phyloP scores from a whole-genome alignment of 2,113 vertebrate species.

The Nymphicus hollandicus region DNA sequence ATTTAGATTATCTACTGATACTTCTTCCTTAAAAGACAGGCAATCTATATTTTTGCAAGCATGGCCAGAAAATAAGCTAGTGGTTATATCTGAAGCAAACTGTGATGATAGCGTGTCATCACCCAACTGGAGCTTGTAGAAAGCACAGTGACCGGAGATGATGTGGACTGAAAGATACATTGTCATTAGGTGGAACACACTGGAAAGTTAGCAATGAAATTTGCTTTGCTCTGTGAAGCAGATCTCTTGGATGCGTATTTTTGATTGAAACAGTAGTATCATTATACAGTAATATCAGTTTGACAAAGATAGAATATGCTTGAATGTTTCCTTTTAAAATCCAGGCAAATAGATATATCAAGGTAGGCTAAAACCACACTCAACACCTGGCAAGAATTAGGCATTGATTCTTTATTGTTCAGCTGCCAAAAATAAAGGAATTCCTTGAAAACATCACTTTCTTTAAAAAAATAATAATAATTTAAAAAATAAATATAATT shows the following conservation, averaged over 20 bases:
- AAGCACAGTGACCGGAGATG: neutral
- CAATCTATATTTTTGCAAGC: neutral
- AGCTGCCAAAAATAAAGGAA: neutral
- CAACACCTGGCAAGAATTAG: neutral
- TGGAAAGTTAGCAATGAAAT: neutral
- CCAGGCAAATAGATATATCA: neutral
- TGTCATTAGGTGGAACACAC: neutral
- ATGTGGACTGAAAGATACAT: neutral
- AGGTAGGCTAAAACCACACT: neutral
- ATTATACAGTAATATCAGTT: neutral
- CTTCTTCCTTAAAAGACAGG: neutral
- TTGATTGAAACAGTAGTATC: neutral
- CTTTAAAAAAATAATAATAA: neutral
- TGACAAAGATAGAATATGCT: neutral
- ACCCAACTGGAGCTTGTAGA: neutral
- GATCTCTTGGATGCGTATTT: neutral
- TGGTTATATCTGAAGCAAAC: neutral
- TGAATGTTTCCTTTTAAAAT: neutral
- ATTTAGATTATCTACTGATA: neutral
- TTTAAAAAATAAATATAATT: neutral
- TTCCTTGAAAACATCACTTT: neutral
- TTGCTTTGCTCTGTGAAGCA: neutral
- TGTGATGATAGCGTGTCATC: neutral
- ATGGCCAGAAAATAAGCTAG: neutral
- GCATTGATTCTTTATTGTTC: neutral